Conservation (phyloP, 2,888 invertebrate genomes). For the Oasisia sp. region DNA sequence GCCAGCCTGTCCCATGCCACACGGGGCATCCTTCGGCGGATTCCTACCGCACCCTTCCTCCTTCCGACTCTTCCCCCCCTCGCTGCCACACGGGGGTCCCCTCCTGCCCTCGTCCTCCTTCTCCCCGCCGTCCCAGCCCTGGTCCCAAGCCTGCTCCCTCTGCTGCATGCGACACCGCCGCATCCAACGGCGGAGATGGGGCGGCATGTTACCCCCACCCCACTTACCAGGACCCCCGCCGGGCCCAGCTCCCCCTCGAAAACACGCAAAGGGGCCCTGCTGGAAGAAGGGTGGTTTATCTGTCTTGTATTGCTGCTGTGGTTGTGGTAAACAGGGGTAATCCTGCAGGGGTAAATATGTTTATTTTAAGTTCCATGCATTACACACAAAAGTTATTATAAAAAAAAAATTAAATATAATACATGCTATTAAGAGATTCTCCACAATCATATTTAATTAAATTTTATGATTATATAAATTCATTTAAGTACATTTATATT, state of each 20-base stretch:
- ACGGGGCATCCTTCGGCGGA: not conserved
- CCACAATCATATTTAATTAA: no score
- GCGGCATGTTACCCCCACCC: slow-evolving; percentile 40
- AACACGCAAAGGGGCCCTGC: not conserved
- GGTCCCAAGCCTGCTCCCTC: slow-evolving; percentile 39
- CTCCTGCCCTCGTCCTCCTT: not conserved
- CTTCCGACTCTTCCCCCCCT: not conserved
- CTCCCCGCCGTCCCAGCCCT: not conserved
- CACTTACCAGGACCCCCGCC: not conserved
- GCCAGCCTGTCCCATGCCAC: not conserved
- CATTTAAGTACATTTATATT: no score
- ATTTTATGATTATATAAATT: no score
- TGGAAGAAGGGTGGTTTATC: not conserved
- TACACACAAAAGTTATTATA: no score
- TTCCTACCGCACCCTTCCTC: not conserved
- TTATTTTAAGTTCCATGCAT: no score
- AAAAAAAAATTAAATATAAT: no score
- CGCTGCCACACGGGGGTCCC: not conserved
- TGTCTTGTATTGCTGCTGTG: slow-evolving; percentile 14
- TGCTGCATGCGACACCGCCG: slow-evolving; percentile 42
- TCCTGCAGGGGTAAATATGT: not conserved
- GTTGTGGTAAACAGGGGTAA: not conserved
- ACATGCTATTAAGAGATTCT: no score
- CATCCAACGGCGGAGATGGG: slow-evolving; percentile 58
- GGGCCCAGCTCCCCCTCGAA: not conserved